Base-by-base conservation (phyloP, 2,113 vertebrate species). In the Barbus barbus region DNA sequence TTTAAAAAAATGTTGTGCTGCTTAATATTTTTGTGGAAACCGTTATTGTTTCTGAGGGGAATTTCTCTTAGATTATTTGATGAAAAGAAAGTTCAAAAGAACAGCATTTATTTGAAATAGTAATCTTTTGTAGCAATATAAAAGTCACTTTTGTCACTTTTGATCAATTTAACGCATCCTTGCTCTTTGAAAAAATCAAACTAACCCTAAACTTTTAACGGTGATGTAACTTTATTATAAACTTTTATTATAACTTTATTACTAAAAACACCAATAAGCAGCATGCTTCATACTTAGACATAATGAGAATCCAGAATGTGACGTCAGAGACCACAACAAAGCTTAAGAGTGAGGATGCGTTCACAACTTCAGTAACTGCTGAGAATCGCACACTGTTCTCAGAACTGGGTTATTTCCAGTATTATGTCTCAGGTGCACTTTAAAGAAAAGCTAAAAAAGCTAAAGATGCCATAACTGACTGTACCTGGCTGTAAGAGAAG, bases 351-450 rank as follows among this genome's bases (percentile, higher is more conserved):
- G 84, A 58, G 76, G 60, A 80, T 74, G 63, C 24, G 60, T 61
- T 69, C 33, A 41, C 60, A 78, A 81, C 78, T 61, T 76, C 69
- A 76, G 26, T 31, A 12, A 63, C 71, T 88, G 72, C 82, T 84
- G 78, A 88, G 87, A 88, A 88, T 33, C 13, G 72, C 38, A 33
- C 56, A 46, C n/a, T 22, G 48, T 88, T 88, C 87, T 88, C 41
- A 88, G 82, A 84, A 88, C 63, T 71, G 28, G 82, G 87, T 86
- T 73, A 80, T 87, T 87, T 88, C 87, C 87, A 84, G 18, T 9
- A 7, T 18, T 38, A 6, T 38, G 4, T 71, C 1, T 53, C 48
- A 85, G 63, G 46, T 84, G 46, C 61, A 76, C 48, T n/a, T 73
- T 73, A 71, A 16, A 9, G 9, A 24, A 41, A 65, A 69, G 18